Conservation (phyloP, 2,113 vertebrate genomes). For the Arvicanthis niloticus region DNA sequence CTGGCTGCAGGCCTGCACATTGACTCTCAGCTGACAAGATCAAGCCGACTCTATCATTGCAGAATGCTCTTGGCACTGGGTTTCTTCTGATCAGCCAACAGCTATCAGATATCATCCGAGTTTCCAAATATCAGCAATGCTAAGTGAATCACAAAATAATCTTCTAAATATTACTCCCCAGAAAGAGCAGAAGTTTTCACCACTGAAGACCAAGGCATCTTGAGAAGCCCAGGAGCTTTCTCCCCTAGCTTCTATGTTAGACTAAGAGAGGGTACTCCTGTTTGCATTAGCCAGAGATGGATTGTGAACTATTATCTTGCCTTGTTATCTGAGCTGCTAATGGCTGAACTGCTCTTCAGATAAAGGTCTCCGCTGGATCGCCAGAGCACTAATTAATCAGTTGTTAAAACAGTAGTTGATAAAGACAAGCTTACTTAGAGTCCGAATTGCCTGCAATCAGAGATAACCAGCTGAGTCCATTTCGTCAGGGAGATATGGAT, state of each 20-base stretch:
- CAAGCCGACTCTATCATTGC: neutral
- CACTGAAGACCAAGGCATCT: constrained; percentile 15
- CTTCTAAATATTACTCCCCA: neutral
- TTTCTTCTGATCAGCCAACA: neutral
- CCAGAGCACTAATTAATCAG: constrained; percentile 90
- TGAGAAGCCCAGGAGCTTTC: constrained; percentile 79
- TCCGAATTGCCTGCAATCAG: constrained; percentile 89
- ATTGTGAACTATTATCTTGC: constrained; percentile 89
- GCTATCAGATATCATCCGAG: neutral
- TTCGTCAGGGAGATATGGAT: constrained; percentile 85
- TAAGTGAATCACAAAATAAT: neutral
- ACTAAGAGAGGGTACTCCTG: constrained; percentile 89
- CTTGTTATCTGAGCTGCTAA: constrained; percentile 93
- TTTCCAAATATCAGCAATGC: constrained; percentile 3
- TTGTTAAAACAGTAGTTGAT: constrained; percentile 92
- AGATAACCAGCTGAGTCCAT: constrained; percentile 89
- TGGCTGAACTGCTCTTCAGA: constrained; percentile 91
- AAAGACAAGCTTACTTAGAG: constrained; percentile 89
- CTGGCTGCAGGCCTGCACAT: neutral
- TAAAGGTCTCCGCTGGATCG: constrained; percentile 89
- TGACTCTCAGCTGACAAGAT: constrained; percentile 24
- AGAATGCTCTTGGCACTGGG: neutral
- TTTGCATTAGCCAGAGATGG: constrained; percentile 89
- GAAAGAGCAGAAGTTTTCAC: constrained; percentile 24
- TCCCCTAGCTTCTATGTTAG: constrained; percentile 83